Evolutionary conservation across 2,797 vertebrate species (phyloP).

Genomic region (Periparus ater): DNA sequence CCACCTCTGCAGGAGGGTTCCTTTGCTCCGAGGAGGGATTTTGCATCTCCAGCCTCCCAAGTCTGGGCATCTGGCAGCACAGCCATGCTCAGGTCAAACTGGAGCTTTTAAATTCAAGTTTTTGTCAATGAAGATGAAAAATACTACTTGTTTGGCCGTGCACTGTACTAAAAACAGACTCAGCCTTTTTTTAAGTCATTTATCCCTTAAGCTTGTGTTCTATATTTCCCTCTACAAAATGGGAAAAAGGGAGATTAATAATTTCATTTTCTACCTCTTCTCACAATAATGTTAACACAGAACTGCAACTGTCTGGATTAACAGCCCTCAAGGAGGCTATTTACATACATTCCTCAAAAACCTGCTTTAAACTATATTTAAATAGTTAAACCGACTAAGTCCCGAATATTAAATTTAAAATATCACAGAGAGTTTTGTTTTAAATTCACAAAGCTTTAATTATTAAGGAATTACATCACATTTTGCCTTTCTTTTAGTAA

Average conservation of each 20-base stretch:
- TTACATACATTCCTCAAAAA: not conserved
- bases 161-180: not conserved
- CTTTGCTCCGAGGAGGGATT: not conserved
- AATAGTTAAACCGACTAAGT: not conserved
- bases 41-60: not conserved
- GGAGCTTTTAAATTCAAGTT: not conserved
- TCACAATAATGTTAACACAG: not conserved
- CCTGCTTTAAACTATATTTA: conserved; percentile 3
- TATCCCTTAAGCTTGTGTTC: not conserved
- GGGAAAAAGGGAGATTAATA: not conserved
- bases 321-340: not conserved
- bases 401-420: conserved; percentile 28
- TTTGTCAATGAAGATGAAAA: not conserved
- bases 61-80: not conserved
- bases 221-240: not conserved
- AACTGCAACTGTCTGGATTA: not conserved
- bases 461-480: not conserved
- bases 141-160: not conserved
- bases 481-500: not conserved
- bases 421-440: not conserved
- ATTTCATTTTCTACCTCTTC: conserved; percentile 5
- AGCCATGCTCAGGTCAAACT: not conserved
- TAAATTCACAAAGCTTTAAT: conserved; percentile 1
- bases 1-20: not conserved
- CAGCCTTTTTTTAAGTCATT: not conserved